These are phyloP conservation scores for Furnarius figulus DNA, from an alignment of 2,113 vertebrate genomes.

Conservation along the genomic window DNA sequence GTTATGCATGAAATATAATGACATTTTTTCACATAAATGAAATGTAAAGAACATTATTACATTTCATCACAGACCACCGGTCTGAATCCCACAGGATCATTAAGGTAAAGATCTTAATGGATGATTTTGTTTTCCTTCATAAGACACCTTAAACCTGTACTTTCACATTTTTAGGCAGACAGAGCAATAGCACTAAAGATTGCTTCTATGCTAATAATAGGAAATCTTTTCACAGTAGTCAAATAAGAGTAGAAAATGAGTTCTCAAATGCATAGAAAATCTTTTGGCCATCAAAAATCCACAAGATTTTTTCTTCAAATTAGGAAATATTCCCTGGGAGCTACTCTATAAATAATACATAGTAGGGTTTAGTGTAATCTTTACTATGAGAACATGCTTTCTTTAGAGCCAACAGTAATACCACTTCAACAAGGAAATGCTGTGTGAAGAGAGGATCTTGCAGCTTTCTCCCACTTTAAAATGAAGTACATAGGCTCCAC, in stretches of 20 bases:
- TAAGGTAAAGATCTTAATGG: not conserved
- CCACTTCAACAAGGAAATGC: conserved; percentile 70
- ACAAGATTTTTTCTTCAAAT: conserved; percentile 24
- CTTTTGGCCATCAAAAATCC: not conserved
- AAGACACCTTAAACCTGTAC: not conserved
- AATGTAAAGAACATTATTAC: not conserved
- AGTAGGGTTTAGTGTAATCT: conserved; percentile 59
- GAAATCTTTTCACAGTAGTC: not conserved
- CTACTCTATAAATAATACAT: conserved; percentile 67
- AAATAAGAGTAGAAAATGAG: conserved; percentile 11
- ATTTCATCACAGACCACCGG: not conserved
- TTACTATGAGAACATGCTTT: conserved; percentile 47
- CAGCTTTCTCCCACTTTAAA: conserved; percentile 70
- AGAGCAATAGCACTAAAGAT: not conserved
- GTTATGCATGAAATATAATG: not conserved
- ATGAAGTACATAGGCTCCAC: conserved; percentile 63
- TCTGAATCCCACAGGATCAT: not conserved
- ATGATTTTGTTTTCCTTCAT: not conserved
- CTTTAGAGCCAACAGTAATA: conserved; percentile 66
- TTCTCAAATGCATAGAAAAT: conserved; percentile 1
- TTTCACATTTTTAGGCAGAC: not conserved
- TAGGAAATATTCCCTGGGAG: conserved; percentile 49
- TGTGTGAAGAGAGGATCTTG: conserved; percentile 67
- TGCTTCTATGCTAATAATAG: not conserved
- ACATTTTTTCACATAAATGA: not conserved